Conservation (phyloP, 2,797 vertebrate genomes). For the Cottoperca gobio region DNA sequence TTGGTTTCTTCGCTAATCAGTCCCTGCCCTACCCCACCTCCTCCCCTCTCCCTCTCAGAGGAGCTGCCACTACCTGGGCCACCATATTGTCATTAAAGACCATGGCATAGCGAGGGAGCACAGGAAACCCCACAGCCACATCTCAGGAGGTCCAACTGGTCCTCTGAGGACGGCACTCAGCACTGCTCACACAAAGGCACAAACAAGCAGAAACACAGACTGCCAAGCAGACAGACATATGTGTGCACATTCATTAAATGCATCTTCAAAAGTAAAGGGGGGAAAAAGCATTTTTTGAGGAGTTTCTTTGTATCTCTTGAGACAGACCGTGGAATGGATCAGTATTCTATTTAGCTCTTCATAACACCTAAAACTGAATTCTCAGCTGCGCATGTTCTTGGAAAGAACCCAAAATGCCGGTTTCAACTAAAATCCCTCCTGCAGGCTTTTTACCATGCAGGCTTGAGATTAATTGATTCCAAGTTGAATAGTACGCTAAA, state of each 20-base stretch:
- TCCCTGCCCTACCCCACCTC: conserved; percentile 40
- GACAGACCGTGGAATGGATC: conserved; percentile 56
- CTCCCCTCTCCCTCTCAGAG: conserved; percentile 55
- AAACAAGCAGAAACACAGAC: conserved; percentile 62
- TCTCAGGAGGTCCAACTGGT: conserved; percentile 74
- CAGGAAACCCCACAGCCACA: conserved; percentile 74
- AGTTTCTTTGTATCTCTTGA: conserved; percentile 50
- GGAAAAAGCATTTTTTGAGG: conserved; percentile 22
- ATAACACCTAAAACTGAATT: conserved; percentile 63
- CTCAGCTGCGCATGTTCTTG: conserved; percentile 51
- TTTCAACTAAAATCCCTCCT: conserved; percentile 69
- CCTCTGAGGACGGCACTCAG: conserved; percentile 65
- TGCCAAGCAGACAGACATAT: conserved; percentile 59
- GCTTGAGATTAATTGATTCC: conserved; percentile 78
- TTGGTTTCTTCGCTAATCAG: conserved; percentile 74
- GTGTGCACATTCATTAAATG: conserved; percentile 58
- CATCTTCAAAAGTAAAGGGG: conserved; percentile 60
- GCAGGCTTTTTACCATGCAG: conserved; percentile 65
- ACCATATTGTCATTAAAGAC: conserved; percentile 88
- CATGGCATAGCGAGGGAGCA: conserved; percentile 72
- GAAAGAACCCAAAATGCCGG: conserved; percentile 50
- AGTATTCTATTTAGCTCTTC: conserved; percentile 62
- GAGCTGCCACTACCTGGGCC: conserved; percentile 75
- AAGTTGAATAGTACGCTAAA: conserved; percentile 73
- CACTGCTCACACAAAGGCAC: conserved; percentile 70